Evolutionary conservation across 2,113 vertebrate genomes (phyloP).

Genomic region (Hippocampus abdominalis): DNA sequence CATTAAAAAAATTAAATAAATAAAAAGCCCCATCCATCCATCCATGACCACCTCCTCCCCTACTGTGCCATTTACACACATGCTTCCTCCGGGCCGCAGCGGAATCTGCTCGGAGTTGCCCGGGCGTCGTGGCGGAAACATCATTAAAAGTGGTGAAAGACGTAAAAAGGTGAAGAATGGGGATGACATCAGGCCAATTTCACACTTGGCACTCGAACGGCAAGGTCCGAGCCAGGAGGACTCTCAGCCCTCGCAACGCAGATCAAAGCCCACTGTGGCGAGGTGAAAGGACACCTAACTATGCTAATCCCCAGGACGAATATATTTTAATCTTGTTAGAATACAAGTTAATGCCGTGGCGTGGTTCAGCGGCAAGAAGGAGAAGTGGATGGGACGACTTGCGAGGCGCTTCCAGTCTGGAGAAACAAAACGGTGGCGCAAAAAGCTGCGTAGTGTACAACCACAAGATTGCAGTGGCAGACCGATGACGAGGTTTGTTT

Average conservation of each 20-base stretch:
- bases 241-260: constrained; percentile 90
- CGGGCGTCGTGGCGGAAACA: constrained; percentile 83
- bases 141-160: constrained; percentile 97
- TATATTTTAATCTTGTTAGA: constrained; percentile 99
- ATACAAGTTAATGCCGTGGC: constrained; percentile 99
- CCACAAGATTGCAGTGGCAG: constrained; percentile 34
- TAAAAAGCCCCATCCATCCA: constrained; percentile 30
- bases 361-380: constrained; percentile 76
- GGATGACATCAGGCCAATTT: constrained; percentile 99
- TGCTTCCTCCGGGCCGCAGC: constrained; percentile 89
- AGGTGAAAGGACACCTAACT: constrained; percentile 91
- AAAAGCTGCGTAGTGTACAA: constrained; percentile 44
- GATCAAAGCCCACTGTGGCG: constrained; percentile 96
- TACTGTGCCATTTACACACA: constrained; percentile 83
- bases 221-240: constrained; percentile 86
- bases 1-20: background rate
- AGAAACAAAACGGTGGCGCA: constrained; percentile 37
- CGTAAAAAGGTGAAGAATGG: constrained; percentile 92
- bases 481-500: constrained; percentile 39
- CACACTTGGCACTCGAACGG: constrained; percentile 97
- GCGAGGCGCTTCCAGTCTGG: constrained; percentile 73
- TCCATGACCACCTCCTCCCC: constrained; percentile 70
- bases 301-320: constrained; percentile 99
- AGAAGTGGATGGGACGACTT: constrained; percentile 83
- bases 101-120: constrained; percentile 94